phyloP scores from a whole-genome alignment of 2,797 vertebrate species.

The Danio albolineatus region DNA sequence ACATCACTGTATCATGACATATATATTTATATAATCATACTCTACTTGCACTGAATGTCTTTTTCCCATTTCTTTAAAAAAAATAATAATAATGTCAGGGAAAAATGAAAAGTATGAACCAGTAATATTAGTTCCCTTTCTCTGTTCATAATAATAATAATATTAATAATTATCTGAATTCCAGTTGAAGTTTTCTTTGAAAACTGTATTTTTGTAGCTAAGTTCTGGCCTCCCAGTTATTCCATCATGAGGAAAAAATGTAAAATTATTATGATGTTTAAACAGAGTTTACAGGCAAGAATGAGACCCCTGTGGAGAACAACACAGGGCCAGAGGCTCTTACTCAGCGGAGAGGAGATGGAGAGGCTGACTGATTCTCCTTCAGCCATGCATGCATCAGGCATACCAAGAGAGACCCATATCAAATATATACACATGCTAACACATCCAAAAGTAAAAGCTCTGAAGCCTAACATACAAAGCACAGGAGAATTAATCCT shows the following conservation, averaged over 20 bases:
- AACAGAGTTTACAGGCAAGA: constrained; percentile 49
- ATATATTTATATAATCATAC: constrained; percentile 8
- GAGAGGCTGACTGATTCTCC: constrained; percentile 19
- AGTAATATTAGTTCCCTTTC: neutral
- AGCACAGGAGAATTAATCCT: neutral
- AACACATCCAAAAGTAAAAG: neutral
- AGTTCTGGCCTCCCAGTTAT: neutral
- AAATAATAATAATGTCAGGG: neutral
- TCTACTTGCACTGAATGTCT: neutral
- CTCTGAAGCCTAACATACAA: constrained; percentile 1
- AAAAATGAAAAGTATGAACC: neutral
- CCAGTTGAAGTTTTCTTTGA: neutral
- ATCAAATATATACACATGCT: constrained; percentile 29
- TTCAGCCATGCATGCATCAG: constrained; percentile 28
- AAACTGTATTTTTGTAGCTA: constrained; percentile 23
- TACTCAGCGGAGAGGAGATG: constrained; percentile 19
- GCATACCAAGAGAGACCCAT: constrained; percentile 29
- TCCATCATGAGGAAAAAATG: constrained; percentile 28
- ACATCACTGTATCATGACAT: neutral
- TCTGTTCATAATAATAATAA: neutral
- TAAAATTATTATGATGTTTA: constrained; percentile 50
- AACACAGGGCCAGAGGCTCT: constrained; percentile 19
- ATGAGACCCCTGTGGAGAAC: constrained; percentile 13
- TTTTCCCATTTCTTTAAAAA: constrained; percentile 2
- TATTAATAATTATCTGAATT: constrained; percentile 24